Evolutionary conservation across 2,113 vertebrate genomes (phyloP).

Genomic region (Pedetes capensis): DNA sequence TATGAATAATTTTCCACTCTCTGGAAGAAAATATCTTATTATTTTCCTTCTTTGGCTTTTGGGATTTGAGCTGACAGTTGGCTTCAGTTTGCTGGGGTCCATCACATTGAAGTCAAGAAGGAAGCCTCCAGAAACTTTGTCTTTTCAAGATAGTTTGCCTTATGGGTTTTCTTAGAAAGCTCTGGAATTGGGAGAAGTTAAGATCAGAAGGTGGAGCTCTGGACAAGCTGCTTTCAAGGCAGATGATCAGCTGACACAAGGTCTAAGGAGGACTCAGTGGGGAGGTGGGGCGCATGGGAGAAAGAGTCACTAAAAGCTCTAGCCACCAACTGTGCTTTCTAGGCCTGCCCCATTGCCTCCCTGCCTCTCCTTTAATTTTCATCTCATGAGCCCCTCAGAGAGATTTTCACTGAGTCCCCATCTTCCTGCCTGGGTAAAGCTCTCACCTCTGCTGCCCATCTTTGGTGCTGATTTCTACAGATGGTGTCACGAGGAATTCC

Average conservation of each 20-base stretch:
- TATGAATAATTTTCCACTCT: neutral
- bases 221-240: neutral
- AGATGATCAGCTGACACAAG: neutral
- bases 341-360: neutral
- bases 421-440: neutral
- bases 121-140: slow-evolving; percentile 10
- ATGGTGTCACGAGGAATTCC: too few species aligned
- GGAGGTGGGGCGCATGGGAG: neutral
- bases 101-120: neutral
- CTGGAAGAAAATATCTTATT: neutral
- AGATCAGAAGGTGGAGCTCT: neutral
- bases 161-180: neutral
- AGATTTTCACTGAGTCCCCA: neutral
- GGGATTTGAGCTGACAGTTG: neutral
- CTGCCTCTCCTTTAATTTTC: neutral
- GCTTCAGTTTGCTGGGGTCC: neutral
- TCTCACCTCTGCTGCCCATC: neutral
- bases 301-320: neutral
- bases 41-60: neutral
- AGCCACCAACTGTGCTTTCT: neutral
- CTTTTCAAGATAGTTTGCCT: neutral
- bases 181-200: neutral
- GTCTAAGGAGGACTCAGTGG: neutral
- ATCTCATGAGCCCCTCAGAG: neutral
- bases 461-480: neutral